Conservation (phyloP, 2,888 invertebrate species). For the Strigamia crassipes region DNA sequence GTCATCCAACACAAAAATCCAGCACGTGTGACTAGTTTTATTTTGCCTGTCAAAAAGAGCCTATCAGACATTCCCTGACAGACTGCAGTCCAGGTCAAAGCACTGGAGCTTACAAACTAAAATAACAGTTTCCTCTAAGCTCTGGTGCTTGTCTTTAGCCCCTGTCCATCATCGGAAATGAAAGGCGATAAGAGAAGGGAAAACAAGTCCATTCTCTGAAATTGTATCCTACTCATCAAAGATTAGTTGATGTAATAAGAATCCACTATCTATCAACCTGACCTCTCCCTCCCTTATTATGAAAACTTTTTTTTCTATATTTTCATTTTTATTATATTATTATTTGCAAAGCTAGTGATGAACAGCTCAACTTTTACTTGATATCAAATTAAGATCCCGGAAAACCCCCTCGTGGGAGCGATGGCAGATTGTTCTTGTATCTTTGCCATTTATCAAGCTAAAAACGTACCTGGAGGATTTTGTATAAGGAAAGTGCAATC, state of each 20-base stretch:
- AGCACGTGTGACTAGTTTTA: not conserved
- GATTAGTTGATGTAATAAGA: slow-evolving; percentile 19
- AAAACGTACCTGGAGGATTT: slow-evolving; percentile 6
- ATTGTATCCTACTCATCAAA: slow-evolving; percentile 30
- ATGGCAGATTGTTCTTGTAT: slow-evolving; percentile 26
- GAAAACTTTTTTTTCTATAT: not conserved
- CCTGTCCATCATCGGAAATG: slow-evolving; percentile 12
- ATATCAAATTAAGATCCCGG: slow-evolving; percentile 20
- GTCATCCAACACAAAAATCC: no score
- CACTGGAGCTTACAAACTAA: slow-evolving; percentile 7
- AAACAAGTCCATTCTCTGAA: slow-evolving; percentile 27
- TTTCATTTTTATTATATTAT: not conserved
- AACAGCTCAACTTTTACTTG: not conserved
- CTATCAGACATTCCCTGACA: slow-evolving; percentile 5
- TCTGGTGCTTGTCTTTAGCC: slow-evolving; percentile 23
- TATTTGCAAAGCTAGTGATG: not conserved
- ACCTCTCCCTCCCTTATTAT: not conserved
- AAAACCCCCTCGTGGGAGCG: slow-evolving; percentile 2
- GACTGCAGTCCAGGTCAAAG: not conserved
- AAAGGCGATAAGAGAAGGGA: slow-evolving; percentile 18
- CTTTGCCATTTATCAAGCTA: not conserved
- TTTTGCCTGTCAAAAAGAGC: not conserved
- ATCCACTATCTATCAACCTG: not conserved
- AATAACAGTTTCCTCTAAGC: slow-evolving; percentile 18
- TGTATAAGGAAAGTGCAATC: slow-evolving; percentile 1